A percentile compares a stretch with the other conserved stretches of the same genome.
Evolutionary conservation across 2,797 vertebrate species (phyloP).

Genomic region (Loris lydekkerianus): DNA sequence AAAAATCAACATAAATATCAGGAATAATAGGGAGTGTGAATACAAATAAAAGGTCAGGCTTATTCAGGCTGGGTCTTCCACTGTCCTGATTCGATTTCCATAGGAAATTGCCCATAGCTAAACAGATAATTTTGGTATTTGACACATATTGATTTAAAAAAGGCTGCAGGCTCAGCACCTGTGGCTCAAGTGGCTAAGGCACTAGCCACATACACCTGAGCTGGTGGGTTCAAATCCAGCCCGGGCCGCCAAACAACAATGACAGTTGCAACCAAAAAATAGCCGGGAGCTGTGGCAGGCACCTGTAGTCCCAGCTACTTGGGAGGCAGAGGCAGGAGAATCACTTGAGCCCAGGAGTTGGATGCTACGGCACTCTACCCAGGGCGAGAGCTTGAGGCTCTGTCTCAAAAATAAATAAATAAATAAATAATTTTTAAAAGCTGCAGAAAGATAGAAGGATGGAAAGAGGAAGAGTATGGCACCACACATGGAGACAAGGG

Average conservation of each 20-base stretch:
- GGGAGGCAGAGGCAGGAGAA: too few species aligned
- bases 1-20: slow-evolving; percentile 47
- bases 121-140: not conserved
- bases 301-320: too few species aligned
- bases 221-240: too few species aligned
- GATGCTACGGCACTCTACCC: too few species aligned
- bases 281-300: too few species aligned
- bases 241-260: too few species aligned
- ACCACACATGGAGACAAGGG: not conserved
- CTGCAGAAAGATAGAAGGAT: not conserved
- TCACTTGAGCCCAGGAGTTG: too few species aligned
- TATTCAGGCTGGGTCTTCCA: not conserved
- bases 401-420: too few species aligned
- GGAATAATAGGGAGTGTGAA: slow-evolving; percentile 1
- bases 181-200: too few species aligned
- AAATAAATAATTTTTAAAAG: not conserved
- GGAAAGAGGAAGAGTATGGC: not conserved
- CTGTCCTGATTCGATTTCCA: slow-evolving; percentile 9
- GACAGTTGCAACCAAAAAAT: too few species aligned
- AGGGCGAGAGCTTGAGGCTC: too few species aligned
- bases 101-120: not conserved
- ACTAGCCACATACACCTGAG: too few species aligned
- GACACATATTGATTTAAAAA: not conserved
- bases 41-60: slow-evolving; percentile 19
- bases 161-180: not conserved